These are phyloP conservation scores for Zaprionus lineosus DNA, from an alignment of 2,888 invertebrate species.

Conservation along the genomic window DNA sequence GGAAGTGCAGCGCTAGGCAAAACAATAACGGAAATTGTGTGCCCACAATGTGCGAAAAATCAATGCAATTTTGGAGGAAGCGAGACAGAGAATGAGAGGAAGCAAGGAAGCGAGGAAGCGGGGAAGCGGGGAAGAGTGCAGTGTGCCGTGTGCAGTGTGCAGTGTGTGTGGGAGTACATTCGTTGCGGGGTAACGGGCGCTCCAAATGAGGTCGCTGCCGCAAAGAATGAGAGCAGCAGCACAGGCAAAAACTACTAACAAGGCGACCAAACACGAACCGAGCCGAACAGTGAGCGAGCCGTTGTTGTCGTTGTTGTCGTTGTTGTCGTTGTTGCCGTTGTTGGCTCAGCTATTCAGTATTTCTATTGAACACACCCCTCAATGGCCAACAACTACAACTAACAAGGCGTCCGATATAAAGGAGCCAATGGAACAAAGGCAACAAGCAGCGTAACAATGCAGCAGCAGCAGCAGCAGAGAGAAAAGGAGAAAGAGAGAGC, in stretches of 20 bases:
- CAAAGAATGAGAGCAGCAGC: slow-evolving; percentile 60
- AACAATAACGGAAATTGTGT: slow-evolving; percentile 76
- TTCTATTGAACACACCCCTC: slow-evolving; percentile 79
- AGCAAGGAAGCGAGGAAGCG: slow-evolving; percentile 3
- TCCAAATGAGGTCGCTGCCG: slow-evolving; percentile 63
- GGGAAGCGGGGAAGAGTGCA: slow-evolving; percentile 23
- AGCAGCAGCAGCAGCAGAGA: slow-evolving; percentile 43
- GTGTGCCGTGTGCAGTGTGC: no score
- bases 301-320: slow-evolving; percentile 31
- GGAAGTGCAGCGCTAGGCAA: slow-evolving; percentile 72
- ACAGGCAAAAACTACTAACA: slow-evolving; percentile 56
- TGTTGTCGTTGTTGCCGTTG: slow-evolving; percentile 34
- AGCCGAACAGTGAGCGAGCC: slow-evolving; percentile 50
- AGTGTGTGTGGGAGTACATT: slow-evolving; percentile 1
- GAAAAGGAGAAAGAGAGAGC: slow-evolving; percentile 36
- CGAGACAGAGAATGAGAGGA: slow-evolving; percentile 2
- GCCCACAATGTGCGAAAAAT: slow-evolving; percentile 61
- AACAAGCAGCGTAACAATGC: slow-evolving; percentile 60
- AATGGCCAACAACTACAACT: slow-evolving; percentile 76
- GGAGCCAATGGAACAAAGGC: slow-evolving; percentile 77
- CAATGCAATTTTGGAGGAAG: slow-evolving; percentile 54
- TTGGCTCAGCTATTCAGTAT: slow-evolving; percentile 65
- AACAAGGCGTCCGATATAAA: slow-evolving; percentile 74
- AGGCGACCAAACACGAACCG: slow-evolving; percentile 65
- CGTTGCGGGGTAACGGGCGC: slow-evolving; percentile 23